phyloP scores from a whole-genome alignment of 2,888 invertebrate genomes.

The Iphiclides podalirius region DNA sequence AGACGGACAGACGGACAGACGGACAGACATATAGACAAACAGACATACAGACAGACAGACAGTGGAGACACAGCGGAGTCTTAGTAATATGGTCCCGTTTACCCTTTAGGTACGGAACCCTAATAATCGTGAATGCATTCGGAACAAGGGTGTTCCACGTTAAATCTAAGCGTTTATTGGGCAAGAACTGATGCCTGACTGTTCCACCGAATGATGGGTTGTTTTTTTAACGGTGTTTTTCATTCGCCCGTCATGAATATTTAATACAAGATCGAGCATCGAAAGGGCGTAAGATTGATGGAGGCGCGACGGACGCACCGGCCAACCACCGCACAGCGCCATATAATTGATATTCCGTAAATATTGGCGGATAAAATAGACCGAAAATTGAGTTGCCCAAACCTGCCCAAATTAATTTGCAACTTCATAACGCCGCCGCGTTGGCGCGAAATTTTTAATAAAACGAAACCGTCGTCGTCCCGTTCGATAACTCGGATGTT shows the following conservation, averaged over 20 bases:
- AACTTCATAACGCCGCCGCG: slow-evolving; percentile 71
- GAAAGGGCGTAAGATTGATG: slow-evolving; percentile 55
- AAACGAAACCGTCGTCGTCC: slow-evolving; percentile 42
- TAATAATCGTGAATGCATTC: no score
- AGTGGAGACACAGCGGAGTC: no score
- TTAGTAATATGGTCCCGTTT: no score
- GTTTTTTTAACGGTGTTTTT: background rate
- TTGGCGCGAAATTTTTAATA: slow-evolving; percentile 65
- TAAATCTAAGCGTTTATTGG: no score
- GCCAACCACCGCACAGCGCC: slow-evolving; percentile 38
- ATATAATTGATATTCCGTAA: slow-evolving; percentile 77
- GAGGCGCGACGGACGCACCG: slow-evolving; percentile 34
- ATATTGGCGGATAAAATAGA: slow-evolving; percentile 76
- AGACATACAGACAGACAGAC: no score
- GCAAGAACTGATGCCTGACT: no score
- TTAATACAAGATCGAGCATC: slow-evolving; percentile 35
- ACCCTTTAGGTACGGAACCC: no score
- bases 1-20: no score
- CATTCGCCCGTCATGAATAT: slow-evolving; percentile 30
- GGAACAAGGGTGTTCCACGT: no score
- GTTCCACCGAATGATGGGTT: background rate
- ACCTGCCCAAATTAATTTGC: slow-evolving; percentile 75
- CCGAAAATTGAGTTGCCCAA: slow-evolving; percentile 75
- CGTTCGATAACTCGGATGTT: slow-evolving; percentile 25
- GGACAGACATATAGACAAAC: no score